Conservation (phyloP, 2,888 invertebrate species). For the Ornithoptera priamus region DNA sequence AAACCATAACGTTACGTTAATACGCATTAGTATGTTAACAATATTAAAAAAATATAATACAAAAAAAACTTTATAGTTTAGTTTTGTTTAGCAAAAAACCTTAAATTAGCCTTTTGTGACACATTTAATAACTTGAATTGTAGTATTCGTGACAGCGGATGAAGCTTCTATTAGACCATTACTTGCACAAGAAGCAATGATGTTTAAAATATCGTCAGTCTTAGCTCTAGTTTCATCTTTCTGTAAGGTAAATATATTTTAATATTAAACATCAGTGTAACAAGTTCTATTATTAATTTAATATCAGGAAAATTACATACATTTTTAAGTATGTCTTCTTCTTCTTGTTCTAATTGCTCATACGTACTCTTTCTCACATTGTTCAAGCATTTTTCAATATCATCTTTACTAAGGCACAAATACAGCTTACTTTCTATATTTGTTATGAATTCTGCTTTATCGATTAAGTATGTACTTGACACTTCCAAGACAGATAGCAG, state of each 20-base stretch:
- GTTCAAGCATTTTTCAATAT: conserved; percentile 44
- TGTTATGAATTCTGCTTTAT: conserved; percentile 41
- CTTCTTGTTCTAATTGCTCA: conserved; percentile 40
- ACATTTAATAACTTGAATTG: conserved; percentile 44
- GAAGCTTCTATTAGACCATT: conserved; percentile 48
- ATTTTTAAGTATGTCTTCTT: conserved; percentile 41
- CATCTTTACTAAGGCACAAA: conserved; percentile 38
- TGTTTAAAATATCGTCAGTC: conserved; percentile 44
- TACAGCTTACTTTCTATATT: conserved; percentile 43
- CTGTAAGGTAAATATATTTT: conserved; percentile 38
- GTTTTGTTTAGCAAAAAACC: not conserved
- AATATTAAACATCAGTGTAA: not conserved
- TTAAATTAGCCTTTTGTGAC: conserved; percentile 34
- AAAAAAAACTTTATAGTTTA: not conserved
- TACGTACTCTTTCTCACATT: conserved; percentile 41
- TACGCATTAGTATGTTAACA: too few relatives aligned
- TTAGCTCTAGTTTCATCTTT: conserved; percentile 40
- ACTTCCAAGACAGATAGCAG: conserved; percentile 33
- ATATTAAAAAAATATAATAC: too few relatives aligned
- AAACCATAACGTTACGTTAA: too few relatives aligned
- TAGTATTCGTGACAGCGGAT: conserved; percentile 40
- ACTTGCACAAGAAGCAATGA: conserved; percentile 44
- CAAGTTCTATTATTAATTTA: not conserved
- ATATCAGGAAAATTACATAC: not conserved
- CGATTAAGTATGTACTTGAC: conserved; percentile 26